A percentile compares a stretch with the other conserved stretches of the same genome.
Evolutionary conservation across 2,888 invertebrate species (phyloP).

Genomic region (Cephalotes varians): DNA sequence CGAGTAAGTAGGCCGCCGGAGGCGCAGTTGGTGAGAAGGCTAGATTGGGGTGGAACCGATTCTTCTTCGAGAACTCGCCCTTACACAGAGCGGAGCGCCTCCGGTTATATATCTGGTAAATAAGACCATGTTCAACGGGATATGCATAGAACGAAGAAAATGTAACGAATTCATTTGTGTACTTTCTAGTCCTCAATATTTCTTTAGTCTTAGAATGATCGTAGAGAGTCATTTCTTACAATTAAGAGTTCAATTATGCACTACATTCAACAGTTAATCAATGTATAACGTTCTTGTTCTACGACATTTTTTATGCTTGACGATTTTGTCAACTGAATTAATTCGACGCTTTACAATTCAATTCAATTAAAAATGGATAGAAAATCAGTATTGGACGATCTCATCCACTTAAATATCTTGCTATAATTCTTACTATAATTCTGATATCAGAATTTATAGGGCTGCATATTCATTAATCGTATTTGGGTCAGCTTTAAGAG

Average conservation of each 20-base stretch:
- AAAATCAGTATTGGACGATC: not conserved
- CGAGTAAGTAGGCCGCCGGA: slow-evolving; percentile 23
- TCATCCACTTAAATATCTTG: not conserved
- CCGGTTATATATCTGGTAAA: slow-evolving; percentile 34
- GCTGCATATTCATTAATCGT: slow-evolving; percentile 33
- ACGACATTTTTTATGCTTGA: not conserved
- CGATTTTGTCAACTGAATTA: not conserved
- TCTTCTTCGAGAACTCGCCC: slow-evolving; percentile 32
- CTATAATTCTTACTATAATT: not conserved
- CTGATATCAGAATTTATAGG: not conserved
- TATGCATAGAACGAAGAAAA: slow-evolving; percentile 6
- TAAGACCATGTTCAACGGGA: slow-evolving; percentile 6
- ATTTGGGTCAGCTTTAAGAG: slow-evolving; percentile 44
- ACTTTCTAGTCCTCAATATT: not conserved
- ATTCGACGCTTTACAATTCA: not conserved
- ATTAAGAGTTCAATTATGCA: too few species aligned
- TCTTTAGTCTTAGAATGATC: not conserved
- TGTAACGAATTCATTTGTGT: not conserved
- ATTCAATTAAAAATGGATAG: not conserved
- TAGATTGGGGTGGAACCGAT: not conserved
- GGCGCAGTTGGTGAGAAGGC: not conserved
- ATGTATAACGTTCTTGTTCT: not conserved
- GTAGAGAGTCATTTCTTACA: too few species aligned
- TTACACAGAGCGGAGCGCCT: not conserved
- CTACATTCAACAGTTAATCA: too few species aligned